Conservation (phyloP, 2,797 vertebrate species). For the Florisuga fusca region DNA sequence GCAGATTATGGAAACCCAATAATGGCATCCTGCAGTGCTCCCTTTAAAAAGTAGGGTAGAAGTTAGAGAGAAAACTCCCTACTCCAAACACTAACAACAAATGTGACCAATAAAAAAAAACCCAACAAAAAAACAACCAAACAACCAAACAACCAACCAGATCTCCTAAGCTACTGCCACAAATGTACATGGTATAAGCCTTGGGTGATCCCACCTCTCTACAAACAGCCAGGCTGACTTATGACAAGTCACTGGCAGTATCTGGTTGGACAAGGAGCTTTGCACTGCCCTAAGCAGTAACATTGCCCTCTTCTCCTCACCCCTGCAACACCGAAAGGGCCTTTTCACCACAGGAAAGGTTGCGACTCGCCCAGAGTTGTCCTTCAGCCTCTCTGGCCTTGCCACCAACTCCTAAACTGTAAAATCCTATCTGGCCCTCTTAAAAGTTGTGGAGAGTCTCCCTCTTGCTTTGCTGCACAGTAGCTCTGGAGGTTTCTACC, state of each 20-base stretch:
- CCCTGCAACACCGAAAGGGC: rapidly evolving
- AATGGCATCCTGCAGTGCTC: background rate
- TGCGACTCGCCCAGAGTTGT: background rate
- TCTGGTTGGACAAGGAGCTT: too few species aligned
- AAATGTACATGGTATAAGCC: rapidly evolving
- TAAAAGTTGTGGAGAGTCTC: background rate
- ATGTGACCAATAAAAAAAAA: background rate
- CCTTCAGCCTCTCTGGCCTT: background rate
- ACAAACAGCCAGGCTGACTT: background rate
- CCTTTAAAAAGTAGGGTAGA: background rate
- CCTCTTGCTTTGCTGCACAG: background rate
- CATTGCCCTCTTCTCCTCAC: rapidly evolving
- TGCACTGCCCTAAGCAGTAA: too few species aligned
- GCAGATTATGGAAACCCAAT: background rate
- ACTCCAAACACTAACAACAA: background rate
- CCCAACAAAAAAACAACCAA: too few species aligned
- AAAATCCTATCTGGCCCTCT: background rate
- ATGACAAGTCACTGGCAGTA: background rate
- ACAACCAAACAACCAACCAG: background rate
- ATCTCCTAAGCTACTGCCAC: background rate
- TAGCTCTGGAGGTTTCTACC: background rate
- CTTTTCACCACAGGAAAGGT: rapidly evolving
- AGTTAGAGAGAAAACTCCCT: background rate
- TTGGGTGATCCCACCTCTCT: too few species aligned
- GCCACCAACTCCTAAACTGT: background rate